These are phyloP conservation scores for Syrphus vitripennis DNA, from an alignment of 2,888 invertebrate genomes.

Conservation along the genomic window DNA sequence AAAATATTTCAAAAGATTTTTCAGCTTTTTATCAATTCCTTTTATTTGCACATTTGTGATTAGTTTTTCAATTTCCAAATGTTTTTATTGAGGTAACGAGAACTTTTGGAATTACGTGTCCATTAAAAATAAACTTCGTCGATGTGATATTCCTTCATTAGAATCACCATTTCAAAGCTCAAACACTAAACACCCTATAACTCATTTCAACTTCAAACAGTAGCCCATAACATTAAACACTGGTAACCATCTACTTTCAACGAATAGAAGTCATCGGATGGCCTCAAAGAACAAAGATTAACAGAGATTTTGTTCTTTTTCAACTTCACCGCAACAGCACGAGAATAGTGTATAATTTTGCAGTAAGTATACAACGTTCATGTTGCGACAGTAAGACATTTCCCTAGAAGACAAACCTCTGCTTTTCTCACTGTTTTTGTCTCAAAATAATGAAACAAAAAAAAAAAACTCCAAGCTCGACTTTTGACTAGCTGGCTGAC, in stretches of 20 bases:
- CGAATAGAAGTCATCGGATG: constrained; percentile 61
- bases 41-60: background rate
- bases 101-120: background rate
- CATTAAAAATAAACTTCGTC: background rate
- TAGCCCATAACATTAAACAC: constrained; percentile 57
- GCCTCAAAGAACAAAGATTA: constrained; percentile 66
- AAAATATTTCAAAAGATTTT: background rate
- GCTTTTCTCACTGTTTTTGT: constrained; percentile 38
- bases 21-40: background rate
- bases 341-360: constrained; percentile 47
- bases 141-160: no score
- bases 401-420: constrained; percentile 26
- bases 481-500: background rate
- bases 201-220: constrained; percentile 27
- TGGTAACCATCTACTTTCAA: constrained; percentile 51
- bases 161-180: no score
- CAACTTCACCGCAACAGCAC: constrained; percentile 62
- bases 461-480: background rate
- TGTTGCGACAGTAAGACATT: constrained; percentile 52
- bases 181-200: constrained; percentile 33
- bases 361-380: constrained; percentile 51
- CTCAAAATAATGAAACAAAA: background rate
- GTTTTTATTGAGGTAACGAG: background rate
- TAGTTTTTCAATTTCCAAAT: background rate
- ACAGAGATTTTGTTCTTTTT: constrained; percentile 61